A percentile compares a stretch with the other conserved stretches of the same genome.
These are phyloP conservation scores for Ochotona curzoniae DNA, from an alignment of 2,113 vertebrate genomes.

Conservation along the genomic window DNA sequence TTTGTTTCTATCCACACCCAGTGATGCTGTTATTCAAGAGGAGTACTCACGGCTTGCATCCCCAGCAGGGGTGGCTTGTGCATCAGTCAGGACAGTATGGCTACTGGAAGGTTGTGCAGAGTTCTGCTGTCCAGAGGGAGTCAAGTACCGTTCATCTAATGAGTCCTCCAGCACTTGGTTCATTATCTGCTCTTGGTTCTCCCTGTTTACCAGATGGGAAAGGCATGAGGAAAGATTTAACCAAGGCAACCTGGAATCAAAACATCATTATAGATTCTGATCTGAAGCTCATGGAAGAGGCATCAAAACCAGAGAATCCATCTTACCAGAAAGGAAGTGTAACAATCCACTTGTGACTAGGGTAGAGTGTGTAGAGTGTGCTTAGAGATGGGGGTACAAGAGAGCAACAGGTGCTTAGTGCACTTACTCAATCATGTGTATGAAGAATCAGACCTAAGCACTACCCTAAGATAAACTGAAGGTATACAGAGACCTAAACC, in stretches of 20 bases:
- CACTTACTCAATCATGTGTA: neutral
- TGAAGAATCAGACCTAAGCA: neutral
- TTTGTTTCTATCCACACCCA: too few species aligned
- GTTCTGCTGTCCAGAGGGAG: constrained; percentile 85
- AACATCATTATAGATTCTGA: neutral
- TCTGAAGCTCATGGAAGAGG: neutral
- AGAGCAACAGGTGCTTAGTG: neutral
- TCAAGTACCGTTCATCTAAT: constrained; percentile 87
- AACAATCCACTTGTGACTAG: neutral
- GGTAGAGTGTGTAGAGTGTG: too few species aligned
- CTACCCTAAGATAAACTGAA: neutral
- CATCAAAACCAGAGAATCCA: neutral
- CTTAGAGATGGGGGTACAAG: too few species aligned
- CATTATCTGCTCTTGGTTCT: constrained; percentile 90
- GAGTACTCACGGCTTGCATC: constrained; percentile 85
- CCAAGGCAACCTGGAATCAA: neutral
- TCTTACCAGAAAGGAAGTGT: neutral
- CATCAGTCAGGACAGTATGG: constrained; percentile 88
- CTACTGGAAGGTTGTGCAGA: constrained; percentile 86
- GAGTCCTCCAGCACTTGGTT: constrained; percentile 90
- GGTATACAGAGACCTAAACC: neutral
- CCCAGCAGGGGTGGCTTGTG: constrained; percentile 85
- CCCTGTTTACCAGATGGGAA: constrained; percentile 84
- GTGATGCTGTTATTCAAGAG: constrained; percentile 22
- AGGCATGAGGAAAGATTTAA: neutral